These are phyloP conservation scores for Leucoraja ocellata DNA, from an alignment of 2,797 vertebrate genomes.

Conservation along the genomic window DNA sequence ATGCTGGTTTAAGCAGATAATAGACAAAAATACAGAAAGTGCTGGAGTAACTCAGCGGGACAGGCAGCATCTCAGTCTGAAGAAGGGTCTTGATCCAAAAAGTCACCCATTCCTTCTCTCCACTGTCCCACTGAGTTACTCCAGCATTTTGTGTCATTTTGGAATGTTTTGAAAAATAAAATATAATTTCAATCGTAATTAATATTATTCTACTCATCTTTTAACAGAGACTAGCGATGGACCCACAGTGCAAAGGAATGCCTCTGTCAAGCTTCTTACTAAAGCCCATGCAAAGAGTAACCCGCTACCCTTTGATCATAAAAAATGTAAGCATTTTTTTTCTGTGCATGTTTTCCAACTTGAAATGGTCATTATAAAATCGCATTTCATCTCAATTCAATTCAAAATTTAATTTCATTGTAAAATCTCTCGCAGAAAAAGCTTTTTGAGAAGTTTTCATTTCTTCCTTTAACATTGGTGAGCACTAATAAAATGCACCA, in stretches of 20 bases:
- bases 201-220: conserved; percentile 39
- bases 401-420: not conserved
- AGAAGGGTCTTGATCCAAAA: too few species aligned
- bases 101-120: too few species aligned
- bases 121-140: too few species aligned
- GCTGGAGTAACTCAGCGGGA: too few species aligned
- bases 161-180: not conserved
- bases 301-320: conserved; percentile 93
- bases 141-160: not conserved
- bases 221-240: conserved; percentile 87
- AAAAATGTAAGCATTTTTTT: conserved; percentile 73
- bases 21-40: too few species aligned
- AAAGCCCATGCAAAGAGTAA: conserved; percentile 97
- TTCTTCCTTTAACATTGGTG: not conserved
- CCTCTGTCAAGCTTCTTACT: conserved; percentile 94
- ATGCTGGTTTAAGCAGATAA: too few species aligned
- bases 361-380: too few species aligned
- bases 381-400: too few species aligned
- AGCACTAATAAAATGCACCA: not conserved
- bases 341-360: not conserved
- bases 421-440: not conserved
- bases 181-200: not conserved
- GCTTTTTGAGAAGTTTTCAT: not conserved
- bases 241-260: conserved; percentile 94
- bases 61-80: too few species aligned